phyloP scores from a whole-genome alignment of 2,113 vertebrate species.

The Lates calcarifer region DNA sequence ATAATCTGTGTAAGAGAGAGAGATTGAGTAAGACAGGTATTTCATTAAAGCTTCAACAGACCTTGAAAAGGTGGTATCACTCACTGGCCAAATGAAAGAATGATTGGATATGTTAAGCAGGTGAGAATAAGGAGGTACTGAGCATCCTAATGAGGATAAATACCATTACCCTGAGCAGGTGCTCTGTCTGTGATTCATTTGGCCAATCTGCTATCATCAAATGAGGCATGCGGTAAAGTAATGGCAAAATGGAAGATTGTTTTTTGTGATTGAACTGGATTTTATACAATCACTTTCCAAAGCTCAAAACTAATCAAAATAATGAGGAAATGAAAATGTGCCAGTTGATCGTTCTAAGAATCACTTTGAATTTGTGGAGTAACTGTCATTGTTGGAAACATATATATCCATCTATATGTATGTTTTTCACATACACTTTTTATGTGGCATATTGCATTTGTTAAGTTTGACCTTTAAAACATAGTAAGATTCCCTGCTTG shows the following conservation, averaged over 20 bases:
- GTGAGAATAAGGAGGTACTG: constrained; percentile 23
- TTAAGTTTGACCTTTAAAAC: neutral
- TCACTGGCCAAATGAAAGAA: constrained; percentile 61
- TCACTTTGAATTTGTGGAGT: neutral
- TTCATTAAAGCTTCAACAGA: constrained; percentile 84
- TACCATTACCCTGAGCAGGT: constrained; percentile 48
- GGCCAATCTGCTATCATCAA: constrained; percentile 50
- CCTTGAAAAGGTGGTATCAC: constrained; percentile 59
- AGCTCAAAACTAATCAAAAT: constrained; percentile 20
- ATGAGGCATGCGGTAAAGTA: constrained; percentile 49
- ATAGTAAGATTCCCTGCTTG: neutral
- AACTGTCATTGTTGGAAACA: neutral
- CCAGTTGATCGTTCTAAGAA: neutral
- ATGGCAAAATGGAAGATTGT: constrained; percentile 31
- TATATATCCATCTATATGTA: neutral
- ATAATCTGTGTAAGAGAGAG: constrained; percentile 66
- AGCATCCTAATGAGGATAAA: constrained; percentile 65
- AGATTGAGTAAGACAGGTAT: constrained; percentile 71
- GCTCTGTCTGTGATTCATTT: constrained; percentile 37
- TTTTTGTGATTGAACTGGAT: constrained; percentile 19
- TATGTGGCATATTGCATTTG: neutral
- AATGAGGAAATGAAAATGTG: constrained; percentile 6
- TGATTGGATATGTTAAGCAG: constrained; percentile 48
- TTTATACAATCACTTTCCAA: neutral
- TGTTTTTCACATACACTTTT: neutral